These are phyloP conservation scores for Cololabis saira DNA, from an alignment of 2,113 vertebrate species.

Conservation along the genomic window DNA sequence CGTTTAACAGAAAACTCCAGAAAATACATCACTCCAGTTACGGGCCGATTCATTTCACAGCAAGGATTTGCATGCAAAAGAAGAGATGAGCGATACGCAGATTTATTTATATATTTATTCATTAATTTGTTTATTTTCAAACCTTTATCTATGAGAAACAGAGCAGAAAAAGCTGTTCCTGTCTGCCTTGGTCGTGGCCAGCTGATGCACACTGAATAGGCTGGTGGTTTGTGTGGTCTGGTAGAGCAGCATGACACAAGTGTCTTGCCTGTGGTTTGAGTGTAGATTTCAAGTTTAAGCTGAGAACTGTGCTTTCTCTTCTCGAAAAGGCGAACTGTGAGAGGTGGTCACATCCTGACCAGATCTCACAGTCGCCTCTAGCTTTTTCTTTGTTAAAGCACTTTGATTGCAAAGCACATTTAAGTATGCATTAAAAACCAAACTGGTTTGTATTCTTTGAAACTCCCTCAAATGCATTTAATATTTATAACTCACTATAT, in stretches of 20 bases:
- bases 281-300: neutral
- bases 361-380: neutral
- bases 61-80: neutral
- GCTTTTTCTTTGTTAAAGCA: too few relatives aligned
- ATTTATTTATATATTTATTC: too few relatives aligned
- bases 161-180: neutral
- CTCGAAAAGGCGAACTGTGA: neutral
- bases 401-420: too few relatives aligned
- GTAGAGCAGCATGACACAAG: conserved; percentile 7
- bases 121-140: neutral
- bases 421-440: too few relatives aligned
- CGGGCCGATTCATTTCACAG: neutral
- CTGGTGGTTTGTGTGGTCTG: conserved; percentile 43
- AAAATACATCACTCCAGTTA: neutral
- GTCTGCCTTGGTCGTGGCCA: neutral
- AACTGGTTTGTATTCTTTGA: too few relatives aligned
- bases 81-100: neutral
- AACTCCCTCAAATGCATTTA: too few relatives aligned
- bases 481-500: too few relatives aligned
- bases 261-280: neutral
- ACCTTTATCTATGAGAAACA: neutral
- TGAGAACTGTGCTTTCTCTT: too few relatives aligned
- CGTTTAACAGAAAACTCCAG: neutral
- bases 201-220: neutral
- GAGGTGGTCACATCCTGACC: neutral